Evolutionary conservation across 37 sponge, comb jelly and placozoan genomes (phyloP), one percentile per base, ranked within the genome.

Genomic region (Hormiphora californensis): DNA sequence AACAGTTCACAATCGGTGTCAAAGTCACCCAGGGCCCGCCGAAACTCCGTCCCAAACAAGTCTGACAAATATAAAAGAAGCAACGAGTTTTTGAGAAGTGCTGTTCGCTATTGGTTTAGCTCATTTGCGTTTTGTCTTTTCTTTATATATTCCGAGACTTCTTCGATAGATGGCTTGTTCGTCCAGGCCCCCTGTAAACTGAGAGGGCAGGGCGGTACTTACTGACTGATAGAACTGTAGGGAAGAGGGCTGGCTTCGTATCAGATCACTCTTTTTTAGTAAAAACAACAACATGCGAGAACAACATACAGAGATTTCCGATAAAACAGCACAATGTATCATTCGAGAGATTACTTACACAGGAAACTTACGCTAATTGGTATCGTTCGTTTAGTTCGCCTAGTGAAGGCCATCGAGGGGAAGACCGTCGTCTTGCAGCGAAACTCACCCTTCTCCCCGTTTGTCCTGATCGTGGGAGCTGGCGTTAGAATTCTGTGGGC

Each of bases 131-230:
- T 15, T 57, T 15, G 68, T 67, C 39, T 36, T 36, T 67, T 67
- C 30, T 67, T 67, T 67, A 67, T 67, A 67, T 67, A 67, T 67
- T 67, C 68, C 68, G 68, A 67, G 68, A 67, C 68, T 67, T 67
- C 68, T 30, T 67, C 68, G 34, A 67, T 67, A 67, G 68, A 67
- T 39, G 68, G 68, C 68, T 67, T 67, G 21, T 2, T 30, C 30
- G 30, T 67, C 68, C 68, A 67, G 68, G 31, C 68, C 68, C 68
- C 68, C 9, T 67, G 35, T 30, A 67, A 28, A 67, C 68, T 67
- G 68, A 67, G 30, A 35, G 15, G 53, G 15, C 12, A 49, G 53
- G 53, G 15, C 15, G 9, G 9, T 9, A 49, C 9, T 49, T 49
- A 9, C 9, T 49, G 53, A 15, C 15, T 49, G 53, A 49, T 9